Percentiles rank a stretch among this genome's conserved stretches.
Conservation (phyloP, 2,888 invertebrate genomes). For the Nipponacmea schrenckii region DNA sequence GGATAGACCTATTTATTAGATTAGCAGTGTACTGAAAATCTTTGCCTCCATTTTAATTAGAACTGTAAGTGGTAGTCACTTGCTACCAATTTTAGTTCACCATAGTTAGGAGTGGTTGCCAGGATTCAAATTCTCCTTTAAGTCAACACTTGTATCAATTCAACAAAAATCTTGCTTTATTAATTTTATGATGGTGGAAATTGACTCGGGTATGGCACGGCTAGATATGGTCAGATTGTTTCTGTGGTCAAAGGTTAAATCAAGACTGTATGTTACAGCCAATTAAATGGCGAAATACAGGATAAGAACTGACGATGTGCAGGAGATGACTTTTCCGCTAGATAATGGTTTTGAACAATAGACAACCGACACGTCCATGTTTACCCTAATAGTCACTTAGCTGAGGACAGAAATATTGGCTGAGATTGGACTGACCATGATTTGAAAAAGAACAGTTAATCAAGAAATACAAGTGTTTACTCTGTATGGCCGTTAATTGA, state of each 20-base stretch:
- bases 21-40: no score
- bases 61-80: no score
- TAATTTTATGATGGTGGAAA: not conserved
- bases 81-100: no score
- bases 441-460: slow-evolving; percentile 19
- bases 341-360: slow-evolving; percentile 18
- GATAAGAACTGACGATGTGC: slow-evolving; percentile 15
- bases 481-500: slow-evolving; percentile 18
- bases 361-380: slow-evolving; percentile 16
- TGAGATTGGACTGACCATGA: slow-evolving; percentile 15
- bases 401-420: slow-evolving; percentile 13
- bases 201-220: not conserved
- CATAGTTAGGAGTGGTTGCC: no score
- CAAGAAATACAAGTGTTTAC: slow-evolving; percentile 20
- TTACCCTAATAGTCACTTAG: slow-evolving; percentile 14
- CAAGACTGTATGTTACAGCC: slow-evolving; percentile 22
- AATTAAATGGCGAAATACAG: slow-evolving; percentile 21
- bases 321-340: slow-evolving; percentile 18
- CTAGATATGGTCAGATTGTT: not conserved
- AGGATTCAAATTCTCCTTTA: no score
- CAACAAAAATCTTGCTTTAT: no score
- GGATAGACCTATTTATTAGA: no score
- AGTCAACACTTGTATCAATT: no score
- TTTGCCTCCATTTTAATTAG: no score
- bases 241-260: slow-evolving; percentile 18